phyloP scores from a whole-genome alignment of 64 coral and sea anemone species.

The Actinia equina region DNA sequence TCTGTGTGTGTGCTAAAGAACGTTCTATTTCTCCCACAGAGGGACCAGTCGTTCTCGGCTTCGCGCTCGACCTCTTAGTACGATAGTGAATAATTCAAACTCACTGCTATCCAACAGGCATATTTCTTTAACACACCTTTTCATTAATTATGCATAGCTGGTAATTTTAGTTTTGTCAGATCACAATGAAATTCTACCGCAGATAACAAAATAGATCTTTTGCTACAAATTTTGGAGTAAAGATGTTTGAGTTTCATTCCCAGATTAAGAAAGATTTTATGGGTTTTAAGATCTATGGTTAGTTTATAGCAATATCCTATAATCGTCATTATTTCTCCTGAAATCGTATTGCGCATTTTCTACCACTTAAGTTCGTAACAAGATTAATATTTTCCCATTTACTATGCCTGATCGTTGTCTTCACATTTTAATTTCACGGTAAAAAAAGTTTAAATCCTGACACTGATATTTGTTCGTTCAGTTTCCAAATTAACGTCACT shows the following conservation, averaged over 20 bases:
- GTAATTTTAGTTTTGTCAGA: neutral
- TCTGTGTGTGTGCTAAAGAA: neutral
- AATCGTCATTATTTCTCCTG: neutral
- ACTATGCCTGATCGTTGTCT: neutral
- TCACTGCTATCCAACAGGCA: neutral
- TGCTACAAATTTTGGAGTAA: neutral
- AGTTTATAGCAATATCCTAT: neutral
- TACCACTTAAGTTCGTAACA: neutral
- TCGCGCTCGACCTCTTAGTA: neutral
- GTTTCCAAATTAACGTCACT: neutral
- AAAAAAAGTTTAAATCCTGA: neutral
- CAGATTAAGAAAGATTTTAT: neutral
- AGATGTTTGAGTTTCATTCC: neutral
- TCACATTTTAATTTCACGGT: neutral
- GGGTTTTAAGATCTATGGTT: neutral
- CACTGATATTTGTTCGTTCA: neutral
- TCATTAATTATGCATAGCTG: neutral
- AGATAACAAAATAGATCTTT: neutral
- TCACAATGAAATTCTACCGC: neutral
- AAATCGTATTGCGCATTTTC: neutral
- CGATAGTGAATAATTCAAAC: neutral
- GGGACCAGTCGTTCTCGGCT: neutral
- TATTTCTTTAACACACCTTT: slow-evolving; percentile 31
- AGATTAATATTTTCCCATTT: neutral
- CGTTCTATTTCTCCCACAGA: neutral